A percentile compares a stretch with the other conserved stretches of the same genome.
phyloP scores from a whole-genome alignment of 2,888 invertebrate species.

The Xestobium rufovillosum region DNA sequence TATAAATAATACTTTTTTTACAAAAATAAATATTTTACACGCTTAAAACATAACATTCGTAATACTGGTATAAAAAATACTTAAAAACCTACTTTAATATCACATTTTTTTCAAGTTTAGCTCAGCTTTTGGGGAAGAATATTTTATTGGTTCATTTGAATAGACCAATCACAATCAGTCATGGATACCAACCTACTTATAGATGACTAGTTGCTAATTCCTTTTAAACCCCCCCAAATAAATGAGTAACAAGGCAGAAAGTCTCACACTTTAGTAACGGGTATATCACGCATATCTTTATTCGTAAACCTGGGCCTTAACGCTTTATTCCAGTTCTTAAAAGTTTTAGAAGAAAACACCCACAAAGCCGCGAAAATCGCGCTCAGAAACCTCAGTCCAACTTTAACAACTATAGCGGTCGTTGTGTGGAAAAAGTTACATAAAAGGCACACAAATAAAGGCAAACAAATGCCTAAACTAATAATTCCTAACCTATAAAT shows the following conservation, averaged over 20 bases:
- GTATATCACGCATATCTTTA: slow-evolving; percentile 23
- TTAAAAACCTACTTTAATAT: too few relatives aligned
- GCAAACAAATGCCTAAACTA: slow-evolving; percentile 66
- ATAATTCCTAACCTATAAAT: slow-evolving; percentile 74
- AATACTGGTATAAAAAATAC: too few relatives aligned
- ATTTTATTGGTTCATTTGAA: too few relatives aligned
- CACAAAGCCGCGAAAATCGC: slow-evolving; percentile 34
- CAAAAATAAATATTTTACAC: too few relatives aligned
- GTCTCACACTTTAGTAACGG: slow-evolving; percentile 29
- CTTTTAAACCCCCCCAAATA: too few relatives aligned
- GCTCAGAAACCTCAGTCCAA: slow-evolving; percentile 32
- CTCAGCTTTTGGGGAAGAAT: too few relatives aligned
- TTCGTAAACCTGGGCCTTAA: slow-evolving; percentile 27
- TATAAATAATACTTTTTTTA: too few relatives aligned
- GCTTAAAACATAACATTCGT: too few relatives aligned
- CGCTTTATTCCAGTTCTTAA: slow-evolving; percentile 35
- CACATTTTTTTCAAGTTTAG: too few relatives aligned
- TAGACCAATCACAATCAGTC: too few relatives aligned
- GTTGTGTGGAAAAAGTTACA: slow-evolving; percentile 43
- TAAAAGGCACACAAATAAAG: slow-evolving; percentile 64
- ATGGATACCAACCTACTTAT: too few relatives aligned
- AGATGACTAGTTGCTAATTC: too few relatives aligned
- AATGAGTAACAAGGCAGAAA: slow-evolving; percentile 1
- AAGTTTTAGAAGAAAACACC: slow-evolving; percentile 38
- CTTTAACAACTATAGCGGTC: slow-evolving; percentile 28